Base-by-base conservation (phyloP, 2,797 vertebrate genomes). In the Platyrinchus mystaceus region DNA sequence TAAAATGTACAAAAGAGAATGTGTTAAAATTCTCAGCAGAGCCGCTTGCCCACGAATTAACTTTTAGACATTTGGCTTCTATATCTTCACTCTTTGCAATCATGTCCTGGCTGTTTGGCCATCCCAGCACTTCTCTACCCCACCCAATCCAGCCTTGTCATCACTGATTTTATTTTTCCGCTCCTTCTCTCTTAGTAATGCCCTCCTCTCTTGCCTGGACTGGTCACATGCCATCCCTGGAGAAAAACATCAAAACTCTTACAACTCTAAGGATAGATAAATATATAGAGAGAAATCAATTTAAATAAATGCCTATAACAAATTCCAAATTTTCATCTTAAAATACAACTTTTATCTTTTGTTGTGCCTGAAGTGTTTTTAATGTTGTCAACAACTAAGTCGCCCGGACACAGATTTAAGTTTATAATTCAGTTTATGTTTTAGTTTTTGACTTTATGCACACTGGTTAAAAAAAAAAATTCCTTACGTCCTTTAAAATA, bases 71-170 rank as follows among this genome's bases (percentile, higher is more conserved):
- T 64, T 94, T 89, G 89, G 84, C 41, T 88, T 77, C 80, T 71
- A 2, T n/a, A 56, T 90, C 79, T 86, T 79, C 30, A 14, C 47
- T 87, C 60, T 41, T 43, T 77, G 85, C 17, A 4, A 88, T 88
- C 86, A 69, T 36, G 19, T 76, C 50, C 37, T 0, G 58, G 83
- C 80, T 78, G 62, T 66, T 81, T 52, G 71, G 77, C 77, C 59
- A n/a, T 80, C 68, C 83, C 43, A 84, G 76, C 34, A n/a, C 50
- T 93, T 76, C 41, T 73, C 71, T 89, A 62, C 90, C 93, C 76
- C 89, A 91, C 95, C 82, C 92, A 86, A 68, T 23, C 56, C 68
- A 79, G 66, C 36, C 78, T 77, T 94, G 80, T 89, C 96, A 85
- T 87, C 73, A 49, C 20, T 64, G 93, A 79, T 84, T 75, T 90